phyloP scores from a whole-genome alignment of 1,140 invertebrate genomes.

The Cheumatopsyche charites region DNA sequence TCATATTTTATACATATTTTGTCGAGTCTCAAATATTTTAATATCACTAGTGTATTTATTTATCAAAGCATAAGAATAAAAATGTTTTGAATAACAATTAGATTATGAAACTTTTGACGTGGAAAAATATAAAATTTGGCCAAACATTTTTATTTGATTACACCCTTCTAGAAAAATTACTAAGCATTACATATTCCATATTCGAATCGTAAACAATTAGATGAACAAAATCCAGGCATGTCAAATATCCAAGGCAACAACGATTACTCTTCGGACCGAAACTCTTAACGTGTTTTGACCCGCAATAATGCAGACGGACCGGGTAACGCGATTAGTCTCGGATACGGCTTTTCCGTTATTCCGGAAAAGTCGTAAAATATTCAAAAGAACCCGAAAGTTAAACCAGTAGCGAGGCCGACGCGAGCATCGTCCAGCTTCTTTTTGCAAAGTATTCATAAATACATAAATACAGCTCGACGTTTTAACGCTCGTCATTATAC shows the following conservation, averaged over 20 bases:
- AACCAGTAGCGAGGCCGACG: not conserved
- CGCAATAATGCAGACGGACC: conserved; percentile 31
- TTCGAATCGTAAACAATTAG: not conserved
- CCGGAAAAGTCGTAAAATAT: conserved; percentile 37
- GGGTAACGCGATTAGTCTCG: conserved; percentile 35
- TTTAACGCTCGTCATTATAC: not conserved
- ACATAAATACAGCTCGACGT: conserved; percentile 17
- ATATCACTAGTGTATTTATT: too few relatives aligned
- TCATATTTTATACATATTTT: too few relatives aligned
- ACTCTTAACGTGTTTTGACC: conserved; percentile 35
- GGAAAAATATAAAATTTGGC: too few relatives aligned
- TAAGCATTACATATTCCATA: not conserved
- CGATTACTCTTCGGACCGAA: conserved; percentile 26
- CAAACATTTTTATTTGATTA: too few relatives aligned
- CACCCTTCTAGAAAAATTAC: too few relatives aligned
- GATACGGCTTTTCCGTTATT: conserved; percentile 31
- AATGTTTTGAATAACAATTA: too few relatives aligned
- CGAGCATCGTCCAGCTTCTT: conserved; percentile 1
- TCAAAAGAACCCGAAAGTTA: conserved; percentile 39
- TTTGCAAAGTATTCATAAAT: conserved; percentile 21
- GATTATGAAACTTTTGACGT: too few relatives aligned
- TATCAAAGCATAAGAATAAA: too few relatives aligned
- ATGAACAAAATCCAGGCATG: not conserved
- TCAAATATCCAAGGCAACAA: conserved; percentile 20
- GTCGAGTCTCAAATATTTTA: too few relatives aligned